These are phyloP conservation scores for Urocyon cinereoargenteus DNA, from an alignment of 2,797 vertebrate species.

Conservation along the genomic window DNA sequence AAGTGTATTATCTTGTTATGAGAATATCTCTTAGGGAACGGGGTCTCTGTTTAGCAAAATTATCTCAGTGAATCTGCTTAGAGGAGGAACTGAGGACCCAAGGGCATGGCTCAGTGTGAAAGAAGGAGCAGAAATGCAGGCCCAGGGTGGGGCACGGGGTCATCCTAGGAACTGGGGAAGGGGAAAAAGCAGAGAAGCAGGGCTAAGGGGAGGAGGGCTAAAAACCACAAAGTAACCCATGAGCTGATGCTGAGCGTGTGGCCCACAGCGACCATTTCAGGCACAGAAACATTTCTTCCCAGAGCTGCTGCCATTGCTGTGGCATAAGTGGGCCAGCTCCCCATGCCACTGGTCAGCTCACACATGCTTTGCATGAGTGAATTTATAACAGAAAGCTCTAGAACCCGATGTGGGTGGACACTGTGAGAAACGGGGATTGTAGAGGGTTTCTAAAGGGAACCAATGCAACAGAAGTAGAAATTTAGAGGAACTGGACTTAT, in stretches of 20 bases:
- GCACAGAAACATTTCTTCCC: not conserved
- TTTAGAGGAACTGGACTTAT: not conserved
- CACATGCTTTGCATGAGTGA: fast-evolving
- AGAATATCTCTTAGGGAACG: not conserved
- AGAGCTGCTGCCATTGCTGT: not conserved
- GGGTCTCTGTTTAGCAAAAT: not conserved
- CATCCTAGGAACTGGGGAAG: not conserved
- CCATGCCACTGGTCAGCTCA: not conserved
- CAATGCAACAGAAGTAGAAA: not conserved
- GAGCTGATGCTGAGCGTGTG: not conserved
- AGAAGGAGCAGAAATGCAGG: not conserved
- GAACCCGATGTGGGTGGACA: not conserved
- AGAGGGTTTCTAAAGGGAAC: not conserved
- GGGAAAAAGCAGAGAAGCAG: not conserved
- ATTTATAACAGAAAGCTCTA: not conserved
- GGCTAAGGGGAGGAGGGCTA: not conserved
- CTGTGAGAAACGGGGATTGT: not conserved
- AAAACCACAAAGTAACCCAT: fast-evolving
- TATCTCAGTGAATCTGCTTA: not conserved
- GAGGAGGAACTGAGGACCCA: not conserved
- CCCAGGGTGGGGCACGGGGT: not conserved
- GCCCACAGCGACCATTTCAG: fast-evolving
- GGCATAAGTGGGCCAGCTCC: not conserved
- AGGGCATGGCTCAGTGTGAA: not conserved
- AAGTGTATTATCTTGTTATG: not conserved